These are phyloP conservation scores for Ecliptopera silaceata DNA, from an alignment of 2,888 invertebrate genomes.

Conservation along the genomic window DNA sequence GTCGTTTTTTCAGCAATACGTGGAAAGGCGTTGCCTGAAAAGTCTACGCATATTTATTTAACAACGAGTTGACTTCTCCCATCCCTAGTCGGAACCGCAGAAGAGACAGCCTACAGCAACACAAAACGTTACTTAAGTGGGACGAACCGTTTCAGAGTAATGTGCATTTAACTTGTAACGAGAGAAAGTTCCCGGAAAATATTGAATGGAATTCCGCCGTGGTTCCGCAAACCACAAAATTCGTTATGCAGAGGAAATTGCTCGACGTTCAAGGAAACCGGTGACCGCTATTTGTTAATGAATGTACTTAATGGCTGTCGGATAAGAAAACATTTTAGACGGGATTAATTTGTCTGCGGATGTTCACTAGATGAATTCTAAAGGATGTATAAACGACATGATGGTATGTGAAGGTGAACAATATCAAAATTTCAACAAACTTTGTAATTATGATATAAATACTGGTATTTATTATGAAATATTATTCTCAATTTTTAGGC, in stretches of 20 bases:
- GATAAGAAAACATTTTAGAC: not conserved
- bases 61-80: not conserved
- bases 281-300: conserved; percentile 37
- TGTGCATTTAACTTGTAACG: conserved; percentile 57
- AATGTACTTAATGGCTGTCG: conserved; percentile 23
- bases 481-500: too few relatives aligned
- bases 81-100: conserved; percentile 11
- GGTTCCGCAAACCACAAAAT: conserved; percentile 46
- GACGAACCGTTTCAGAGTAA: conserved; percentile 47
- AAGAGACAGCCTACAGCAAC: conserved; percentile 25
- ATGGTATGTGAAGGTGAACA: too few relatives aligned
- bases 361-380: too few relatives aligned
- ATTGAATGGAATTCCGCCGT: conserved; percentile 48
- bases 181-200: conserved; percentile 52
- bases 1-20: not conserved
- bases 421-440: too few relatives aligned
- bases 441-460: too few relatives aligned
- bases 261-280: conserved; percentile 47
- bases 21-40: not conserved
- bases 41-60: too few relatives aligned
- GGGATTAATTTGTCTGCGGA: not conserved
- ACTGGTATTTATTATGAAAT: too few relatives aligned
- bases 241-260: conserved; percentile 61
- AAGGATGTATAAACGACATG: too few relatives aligned
- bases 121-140: conserved; percentile 27